These are phyloP conservation scores for Crotalus helleri DNA, from an alignment of 2,113 vertebrate genomes.

Conservation along the genomic window DNA sequence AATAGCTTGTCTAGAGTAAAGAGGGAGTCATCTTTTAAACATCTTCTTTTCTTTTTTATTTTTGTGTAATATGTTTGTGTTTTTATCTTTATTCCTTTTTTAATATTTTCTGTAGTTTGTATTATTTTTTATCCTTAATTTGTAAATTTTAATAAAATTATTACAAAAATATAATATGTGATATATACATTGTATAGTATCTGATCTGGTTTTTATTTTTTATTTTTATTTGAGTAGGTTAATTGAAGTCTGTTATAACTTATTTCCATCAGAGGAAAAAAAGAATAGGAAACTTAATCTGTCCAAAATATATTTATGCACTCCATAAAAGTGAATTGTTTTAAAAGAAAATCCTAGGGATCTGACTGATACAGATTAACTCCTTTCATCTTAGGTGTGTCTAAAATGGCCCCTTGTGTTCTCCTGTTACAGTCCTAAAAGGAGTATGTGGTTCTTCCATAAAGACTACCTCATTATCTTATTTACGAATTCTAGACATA, in stretches of 20 bases:
- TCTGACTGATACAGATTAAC: not conserved
- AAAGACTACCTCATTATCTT: not conserved
- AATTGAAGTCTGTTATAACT: not conserved
- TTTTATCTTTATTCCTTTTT: no score
- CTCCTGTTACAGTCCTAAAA: not conserved
- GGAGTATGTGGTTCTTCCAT: not conserved
- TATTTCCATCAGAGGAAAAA: not conserved
- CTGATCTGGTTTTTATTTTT: not conserved
- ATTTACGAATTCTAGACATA: not conserved
- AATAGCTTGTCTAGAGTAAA: no score
- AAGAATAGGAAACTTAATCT: not conserved
- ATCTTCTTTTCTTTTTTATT: no score
- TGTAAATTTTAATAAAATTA: no score
- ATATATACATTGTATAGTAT: not conserved
- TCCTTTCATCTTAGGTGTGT: not conserved
- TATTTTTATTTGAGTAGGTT: not conserved
- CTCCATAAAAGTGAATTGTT: not conserved
- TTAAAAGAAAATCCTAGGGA: not conserved
- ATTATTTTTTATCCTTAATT: no score
- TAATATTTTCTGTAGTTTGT: no score
- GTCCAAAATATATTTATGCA: not conserved
- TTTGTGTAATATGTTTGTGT: no score
- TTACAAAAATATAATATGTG: not conserved
- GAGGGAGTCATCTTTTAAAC: no score
- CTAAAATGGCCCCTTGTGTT: not conserved